These are phyloP conservation scores for Odobenus rosmarus DNA, from an alignment of 2,113 vertebrate species.

Conservation along the genomic window DNA sequence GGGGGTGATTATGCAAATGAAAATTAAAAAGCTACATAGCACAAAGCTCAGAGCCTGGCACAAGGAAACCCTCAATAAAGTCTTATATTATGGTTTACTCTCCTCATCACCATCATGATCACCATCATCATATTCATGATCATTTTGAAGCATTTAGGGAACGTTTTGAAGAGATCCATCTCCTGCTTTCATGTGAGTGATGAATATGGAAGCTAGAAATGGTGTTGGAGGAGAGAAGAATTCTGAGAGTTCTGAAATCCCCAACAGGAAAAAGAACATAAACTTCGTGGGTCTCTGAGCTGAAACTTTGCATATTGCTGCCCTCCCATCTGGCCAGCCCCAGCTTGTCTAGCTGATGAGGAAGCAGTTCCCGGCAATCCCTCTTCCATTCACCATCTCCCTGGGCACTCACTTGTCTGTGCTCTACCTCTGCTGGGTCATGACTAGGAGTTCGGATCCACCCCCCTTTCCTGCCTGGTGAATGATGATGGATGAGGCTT, in stretches of 20 bases:
- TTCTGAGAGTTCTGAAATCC: not conserved
- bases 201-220: not conserved
- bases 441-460: not conserved
- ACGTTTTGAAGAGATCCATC: not conserved
- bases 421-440: not conserved
- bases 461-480: not conserved
- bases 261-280: not conserved
- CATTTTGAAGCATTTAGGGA: not conserved
- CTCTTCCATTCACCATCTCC: not conserved
- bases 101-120: not conserved
- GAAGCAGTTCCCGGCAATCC: not conserved
- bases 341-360: not conserved
- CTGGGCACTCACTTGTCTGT: not conserved
- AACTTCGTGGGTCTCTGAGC: not conserved
- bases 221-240: not conserved
- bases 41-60: not conserved
- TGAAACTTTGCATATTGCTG: not conserved
- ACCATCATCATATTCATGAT: not conserved
- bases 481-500: not conserved
- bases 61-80: not conserved
- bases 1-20: not conserved
- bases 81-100: not conserved
- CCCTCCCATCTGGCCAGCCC: not conserved
- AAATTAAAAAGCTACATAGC: not conserved
- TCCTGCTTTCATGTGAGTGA: not conserved